Evolutionary conservation across 2,888 invertebrate species (phyloP).

Genomic region (Ophion ellenae): DNA sequence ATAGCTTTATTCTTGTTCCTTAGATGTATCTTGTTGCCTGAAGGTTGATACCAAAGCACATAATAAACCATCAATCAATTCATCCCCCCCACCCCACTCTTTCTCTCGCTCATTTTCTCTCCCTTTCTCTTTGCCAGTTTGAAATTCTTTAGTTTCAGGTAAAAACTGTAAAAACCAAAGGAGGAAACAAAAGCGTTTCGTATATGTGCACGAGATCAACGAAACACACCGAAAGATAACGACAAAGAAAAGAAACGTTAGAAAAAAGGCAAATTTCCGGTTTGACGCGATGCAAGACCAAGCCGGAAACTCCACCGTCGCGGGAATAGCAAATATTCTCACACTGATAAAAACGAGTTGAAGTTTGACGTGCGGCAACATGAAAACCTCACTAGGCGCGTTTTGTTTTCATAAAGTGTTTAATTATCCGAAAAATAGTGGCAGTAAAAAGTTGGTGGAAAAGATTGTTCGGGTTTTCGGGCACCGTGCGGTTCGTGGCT

Average conservation of each 20-base stretch:
- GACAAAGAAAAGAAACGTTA: conserved; percentile 12
- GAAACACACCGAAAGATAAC: conserved; percentile 22
- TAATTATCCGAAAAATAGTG: neutral
- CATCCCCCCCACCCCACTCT: too few species aligned
- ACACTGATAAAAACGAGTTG: conserved; percentile 57
- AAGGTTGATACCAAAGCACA: too few species aligned
- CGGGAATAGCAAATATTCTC: conserved; percentile 57
- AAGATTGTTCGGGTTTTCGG: too few species aligned
- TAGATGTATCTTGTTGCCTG: too few species aligned
- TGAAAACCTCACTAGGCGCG: neutral
- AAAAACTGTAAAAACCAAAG: neutral
- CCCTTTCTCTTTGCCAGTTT: too few species aligned
- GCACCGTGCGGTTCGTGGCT: too few species aligned
- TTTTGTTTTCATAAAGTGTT: neutral
- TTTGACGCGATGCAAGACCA: conserved; percentile 34
- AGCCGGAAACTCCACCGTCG: neutral
- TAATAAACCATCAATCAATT: too few species aligned
- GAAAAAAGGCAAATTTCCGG: conserved; percentile 55
- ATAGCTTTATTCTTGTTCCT: too few species aligned
- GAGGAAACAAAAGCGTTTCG: neutral
- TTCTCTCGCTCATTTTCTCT: too few species aligned
- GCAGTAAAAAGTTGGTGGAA: neutral
- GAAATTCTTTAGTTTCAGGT: too few species aligned
- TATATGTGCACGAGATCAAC: neutral
- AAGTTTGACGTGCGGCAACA: conserved; percentile 39